A percentile compares a stretch with the other conserved stretches of the same genome.
Conservation (phyloP, 2,888 invertebrate genomes). For the Nephrotoma guestfalica region DNA sequence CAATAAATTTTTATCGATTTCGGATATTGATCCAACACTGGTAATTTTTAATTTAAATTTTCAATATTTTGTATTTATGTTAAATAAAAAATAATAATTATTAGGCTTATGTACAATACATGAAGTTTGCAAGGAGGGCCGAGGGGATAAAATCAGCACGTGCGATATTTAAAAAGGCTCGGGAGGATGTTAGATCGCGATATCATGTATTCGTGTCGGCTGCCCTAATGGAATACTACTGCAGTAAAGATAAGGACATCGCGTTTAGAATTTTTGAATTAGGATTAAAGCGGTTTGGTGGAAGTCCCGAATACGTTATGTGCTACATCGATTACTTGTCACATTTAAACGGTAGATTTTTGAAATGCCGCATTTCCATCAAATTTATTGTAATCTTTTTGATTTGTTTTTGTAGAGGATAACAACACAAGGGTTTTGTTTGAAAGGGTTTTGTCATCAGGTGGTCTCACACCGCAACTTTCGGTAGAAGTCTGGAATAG, state of each 20-base stretch:
- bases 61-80: not conserved
- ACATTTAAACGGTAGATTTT: conserved; percentile 73
- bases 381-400: conserved; percentile 2
- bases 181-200: conserved; percentile 71
- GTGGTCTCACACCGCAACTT: conserved; percentile 77
- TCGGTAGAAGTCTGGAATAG: conserved; percentile 98
- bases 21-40: conserved; percentile 89
- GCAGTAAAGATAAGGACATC: conserved; percentile 94
- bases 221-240: conserved; percentile 98
- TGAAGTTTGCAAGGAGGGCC: conserved; percentile 95
- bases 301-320: conserved; percentile 87
- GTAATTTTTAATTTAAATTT: conserved; percentile 35
- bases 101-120: conserved; percentile 92
- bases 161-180: conserved; percentile 83
- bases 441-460: conserved; percentile 88
- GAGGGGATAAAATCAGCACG: conserved; percentile 97
- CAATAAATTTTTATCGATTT: conserved; percentile 74
- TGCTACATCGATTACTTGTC: conserved; percentile 95
- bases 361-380: conserved; percentile 1
- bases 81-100: conserved; percentile 12
- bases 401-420: conserved; percentile 57
- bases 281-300: conserved; percentile 91
- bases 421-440: conserved; percentile 99
- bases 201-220: conserved; percentile 95
- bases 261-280: conserved; percentile 95